Conservation (phyloP, 2,888 invertebrate genomes). For the Choristoneura rosaceana region DNA sequence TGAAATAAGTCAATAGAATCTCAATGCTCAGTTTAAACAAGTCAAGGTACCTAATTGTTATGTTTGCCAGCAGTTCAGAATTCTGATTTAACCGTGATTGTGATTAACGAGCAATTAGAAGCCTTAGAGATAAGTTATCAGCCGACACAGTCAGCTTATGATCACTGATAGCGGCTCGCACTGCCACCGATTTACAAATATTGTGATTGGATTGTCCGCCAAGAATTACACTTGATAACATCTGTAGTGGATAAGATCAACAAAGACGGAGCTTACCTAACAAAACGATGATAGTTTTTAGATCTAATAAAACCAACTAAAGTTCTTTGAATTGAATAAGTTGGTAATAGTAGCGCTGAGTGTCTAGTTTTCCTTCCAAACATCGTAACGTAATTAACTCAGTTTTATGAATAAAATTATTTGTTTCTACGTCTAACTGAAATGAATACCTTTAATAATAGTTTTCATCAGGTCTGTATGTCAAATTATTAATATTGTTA, state of each 20-base stretch:
- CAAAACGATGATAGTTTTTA: conserved; percentile 14
- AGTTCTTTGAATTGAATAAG: neutral
- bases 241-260: conserved; percentile 20
- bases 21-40: neutral
- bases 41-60: neutral
- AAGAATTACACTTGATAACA: conserved; percentile 68
- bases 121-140: conserved; percentile 65
- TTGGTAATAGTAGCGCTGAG: no score
- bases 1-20: neutral
- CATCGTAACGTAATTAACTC: no score
- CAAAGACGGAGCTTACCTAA: conserved; percentile 15
- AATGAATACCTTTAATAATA: no score
- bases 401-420: no score
- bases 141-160: conserved; percentile 66
- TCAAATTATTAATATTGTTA: no score
- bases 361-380: no score
- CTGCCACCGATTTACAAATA: conserved; percentile 70
- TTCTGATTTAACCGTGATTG: conserved; percentile 9
- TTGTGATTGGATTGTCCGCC: conserved; percentile 71
- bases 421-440: no score
- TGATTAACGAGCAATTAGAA: conserved; percentile 20
- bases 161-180: conserved; percentile 62
- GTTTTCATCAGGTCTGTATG: no score
- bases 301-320: neutral
- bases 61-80: conserved; percentile 30